Evolutionary conservation across 2,888 invertebrate genomes (phyloP), one percentile per base, ranked within the genome.

Genomic region (Agrochola lychnidis): DNA sequence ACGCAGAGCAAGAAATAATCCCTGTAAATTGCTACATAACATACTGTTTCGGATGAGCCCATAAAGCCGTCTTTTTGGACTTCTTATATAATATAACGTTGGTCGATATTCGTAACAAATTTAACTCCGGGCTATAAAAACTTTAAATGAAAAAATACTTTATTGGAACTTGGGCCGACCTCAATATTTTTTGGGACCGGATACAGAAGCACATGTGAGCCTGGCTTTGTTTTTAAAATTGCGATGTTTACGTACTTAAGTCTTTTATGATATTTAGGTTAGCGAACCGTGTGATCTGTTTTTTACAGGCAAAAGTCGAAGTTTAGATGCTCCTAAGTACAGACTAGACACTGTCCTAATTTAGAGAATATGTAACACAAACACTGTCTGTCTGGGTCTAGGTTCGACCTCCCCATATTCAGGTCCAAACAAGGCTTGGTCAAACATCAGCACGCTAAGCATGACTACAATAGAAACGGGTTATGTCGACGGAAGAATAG

Each of bases 111-210:
- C 53, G 30, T 14, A 19, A 19, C 5, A 7, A 66, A 66, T 40
- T 59, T 12, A 59, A 80, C 45, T 56, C 6, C 9, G 6, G 1
- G 6, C 22, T 45, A 42, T 62, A 57, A 76, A 75, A 82, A 82
- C 57, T 70, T 77, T 56, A 51, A 36, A 82, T 70, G 42, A 67
- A 70, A 64, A 66, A 68, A 56, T 62, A 42, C 53, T 59, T 66
- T 76, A 59, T 40, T 45, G 16, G 6, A 67, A 51, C 66, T 70
- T 79, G 14, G 30, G 48, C 25, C 51, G 57, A 57, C 57, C 57
- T 77, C 19, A 30, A 53, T 76, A 48, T 70, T 70, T 56, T 69
- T 77, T 12, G 36, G 25, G 61, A 22, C 36, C 40, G 42, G 30
- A 53, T 19, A 45, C 67, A 68, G 19, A 48, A 56, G 25, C 19